phyloP scores from a whole-genome alignment of 2,888 invertebrate genomes.

The Gymnocheta viridis region DNA sequence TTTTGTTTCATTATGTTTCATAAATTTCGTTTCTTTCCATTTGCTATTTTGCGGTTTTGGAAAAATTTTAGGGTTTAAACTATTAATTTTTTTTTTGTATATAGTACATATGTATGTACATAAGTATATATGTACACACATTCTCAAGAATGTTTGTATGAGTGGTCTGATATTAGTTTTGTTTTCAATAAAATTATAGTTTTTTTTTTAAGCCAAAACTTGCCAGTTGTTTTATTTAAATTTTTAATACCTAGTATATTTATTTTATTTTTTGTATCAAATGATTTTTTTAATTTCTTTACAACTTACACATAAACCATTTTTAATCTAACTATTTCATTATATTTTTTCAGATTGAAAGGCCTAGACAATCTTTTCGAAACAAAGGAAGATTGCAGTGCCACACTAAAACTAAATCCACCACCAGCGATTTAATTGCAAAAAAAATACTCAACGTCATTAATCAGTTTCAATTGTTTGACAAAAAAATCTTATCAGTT shows the following conservation, averaged over 20 bases:
- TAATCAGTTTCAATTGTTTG: slow-evolving; percentile 22
- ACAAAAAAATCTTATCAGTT: slow-evolving; percentile 44
- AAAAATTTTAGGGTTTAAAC: no score
- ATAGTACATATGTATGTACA: no score
- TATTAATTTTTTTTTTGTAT: no score
- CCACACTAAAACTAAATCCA: not conserved
- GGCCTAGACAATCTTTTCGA: slow-evolving; percentile 18
- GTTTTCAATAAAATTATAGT: not conserved
- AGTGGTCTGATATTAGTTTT: no score
- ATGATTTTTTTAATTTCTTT: not conserved
- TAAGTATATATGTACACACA: no score
- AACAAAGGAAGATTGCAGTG: slow-evolving; percentile 48
- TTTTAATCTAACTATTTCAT: slow-evolving; percentile 2
- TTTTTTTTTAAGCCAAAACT: not conserved
- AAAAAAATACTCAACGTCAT: slow-evolving; percentile 43
- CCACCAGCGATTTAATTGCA: slow-evolving; percentile 32
- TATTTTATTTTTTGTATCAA: not conserved
- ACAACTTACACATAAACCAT: not conserved
- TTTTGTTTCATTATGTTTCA: no score
- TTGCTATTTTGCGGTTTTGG: no score
- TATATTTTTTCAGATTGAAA: slow-evolving; percentile 19
- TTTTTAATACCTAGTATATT: not conserved
- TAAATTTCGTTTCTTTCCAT: no score
- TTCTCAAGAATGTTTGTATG: no score
- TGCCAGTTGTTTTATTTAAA: not conserved